Evolutionary conservation across 2,888 invertebrate genomes (phyloP).

Genomic region (Leptopterna dolabrata): DNA sequence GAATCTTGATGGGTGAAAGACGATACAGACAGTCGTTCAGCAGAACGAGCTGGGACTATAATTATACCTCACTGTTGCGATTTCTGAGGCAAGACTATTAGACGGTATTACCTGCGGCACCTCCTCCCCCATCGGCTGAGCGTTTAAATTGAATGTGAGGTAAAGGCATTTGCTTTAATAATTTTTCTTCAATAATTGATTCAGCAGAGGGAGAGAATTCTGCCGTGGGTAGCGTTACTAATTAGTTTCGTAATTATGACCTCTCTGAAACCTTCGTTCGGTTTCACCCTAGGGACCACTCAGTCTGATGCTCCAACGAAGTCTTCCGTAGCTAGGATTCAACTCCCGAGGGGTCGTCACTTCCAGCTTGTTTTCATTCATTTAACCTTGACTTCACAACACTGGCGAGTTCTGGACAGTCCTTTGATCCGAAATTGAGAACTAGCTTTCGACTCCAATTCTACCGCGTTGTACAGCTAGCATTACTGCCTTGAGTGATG

Average conservation of each 20-base stretch:
- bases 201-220: background rate
- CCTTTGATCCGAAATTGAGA: too few relatives aligned
- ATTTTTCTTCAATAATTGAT: background rate
- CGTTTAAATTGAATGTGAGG: background rate
- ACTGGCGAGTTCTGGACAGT: too few relatives aligned
- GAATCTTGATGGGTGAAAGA: too few relatives aligned
- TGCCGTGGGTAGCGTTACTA: background rate
- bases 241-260: background rate
- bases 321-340: background rate
- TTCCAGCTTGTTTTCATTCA: too few relatives aligned
- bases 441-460: too few relatives aligned
- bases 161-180: background rate
- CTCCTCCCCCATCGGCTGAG: background rate
- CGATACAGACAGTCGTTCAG: too few relatives aligned
- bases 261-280: background rate
- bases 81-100: background rate
- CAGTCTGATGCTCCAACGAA: background rate
- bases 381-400: too few relatives aligned
- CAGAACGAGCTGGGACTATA: too few relatives aligned
- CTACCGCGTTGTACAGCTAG: too few relatives aligned
- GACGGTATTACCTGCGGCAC: background rate
- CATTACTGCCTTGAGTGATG: too few relatives aligned
- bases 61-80: background rate
- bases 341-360: too few relatives aligned
- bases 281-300: background rate